phyloP scores from a whole-genome alignment of 2,888 invertebrate genomes.

The Standfussiana lucernea region DNA sequence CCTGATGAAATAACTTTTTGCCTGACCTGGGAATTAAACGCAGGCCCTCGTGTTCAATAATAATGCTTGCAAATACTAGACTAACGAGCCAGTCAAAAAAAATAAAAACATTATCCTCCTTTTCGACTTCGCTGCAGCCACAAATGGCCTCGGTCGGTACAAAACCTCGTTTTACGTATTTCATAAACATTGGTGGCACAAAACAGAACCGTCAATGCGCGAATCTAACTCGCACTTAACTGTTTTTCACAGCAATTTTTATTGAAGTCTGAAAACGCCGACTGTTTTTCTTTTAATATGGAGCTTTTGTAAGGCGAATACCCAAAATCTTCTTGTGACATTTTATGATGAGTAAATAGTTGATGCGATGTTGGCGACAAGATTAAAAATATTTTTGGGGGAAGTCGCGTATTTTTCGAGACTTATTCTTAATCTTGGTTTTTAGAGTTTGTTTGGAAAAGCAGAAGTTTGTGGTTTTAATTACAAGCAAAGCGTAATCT shows the following conservation, averaged over 20 bases:
- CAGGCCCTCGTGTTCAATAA: neutral
- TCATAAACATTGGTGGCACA: neutral
- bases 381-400: slow-evolving; percentile 29
- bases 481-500: neutral
- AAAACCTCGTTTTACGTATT: neutral
- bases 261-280: slow-evolving; percentile 8
- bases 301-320: slow-evolving; percentile 13
- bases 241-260: neutral
- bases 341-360: slow-evolving; percentile 6
- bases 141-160: no score
- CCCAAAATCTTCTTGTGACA: neutral
- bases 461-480: slow-evolving; percentile 14
- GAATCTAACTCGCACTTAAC: neutral
- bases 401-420: neutral
- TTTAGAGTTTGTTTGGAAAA: neutral
- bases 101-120: neutral
- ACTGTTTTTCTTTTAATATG: neutral
- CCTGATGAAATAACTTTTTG: neutral
- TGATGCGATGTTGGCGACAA: slow-evolving; percentile 1
- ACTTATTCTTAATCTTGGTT: neutral
- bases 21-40: neutral
- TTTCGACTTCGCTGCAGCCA: neutral
- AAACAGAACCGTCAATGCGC: neutral
- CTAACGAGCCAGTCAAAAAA: neutral
- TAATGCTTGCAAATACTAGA: neutral